Base-by-base conservation (phyloP, 1,140 invertebrate genomes). In the Heliconius congener region DNA sequence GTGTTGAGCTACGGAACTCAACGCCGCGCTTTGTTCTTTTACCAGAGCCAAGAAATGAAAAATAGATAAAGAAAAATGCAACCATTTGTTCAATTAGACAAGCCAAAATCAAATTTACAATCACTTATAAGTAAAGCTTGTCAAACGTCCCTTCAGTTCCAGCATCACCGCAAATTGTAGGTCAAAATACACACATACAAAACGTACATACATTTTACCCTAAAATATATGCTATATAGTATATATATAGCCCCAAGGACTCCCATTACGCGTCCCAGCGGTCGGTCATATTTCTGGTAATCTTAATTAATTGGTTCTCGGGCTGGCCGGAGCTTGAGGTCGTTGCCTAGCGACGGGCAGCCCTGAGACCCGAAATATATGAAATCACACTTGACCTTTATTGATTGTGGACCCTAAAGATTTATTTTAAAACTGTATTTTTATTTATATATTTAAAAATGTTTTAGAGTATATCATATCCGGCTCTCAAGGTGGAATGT, bases 211-310 rank as follows among this genome's bases (percentile, higher is more conserved):
- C n/a, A 60, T 60, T 71, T 71, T 39, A 37, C 2, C 5, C 70
- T 71, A 71, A 39, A 39, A 39, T 13, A 42, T 72, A 71, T 34
- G 34, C 5, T 37, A 72, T 34, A 39, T 72, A 39, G n/a, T 72
- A 72, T 72, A 71, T 71, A 72, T 72, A 72, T n/a, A 39, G 71
- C 13, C 11, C 27, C 60, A 1, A 3, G 27, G 60, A 37, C 34
- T 39, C 9, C 18, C 37, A 72, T 72, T 72, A 72, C 30, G n/a
- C 57, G 74, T 76, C 66, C 60, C 75, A 71, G 66, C 75, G 71
- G 71, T 42, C 37, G 75, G n/a, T 71, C n/a, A 60, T 60, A 66
- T 70, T 76, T 76, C 75, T 76, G 75, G 75, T 23, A 76, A 76
- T 50, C 75, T 50, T 76, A 71, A 76, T 76, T 71, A 71, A 76